A percentile compares a stretch with the other conserved stretches of the same genome.
phyloP scores from a whole-genome alignment of 2,113 vertebrate genomes.

The Potamarius usumacintae region DNA sequence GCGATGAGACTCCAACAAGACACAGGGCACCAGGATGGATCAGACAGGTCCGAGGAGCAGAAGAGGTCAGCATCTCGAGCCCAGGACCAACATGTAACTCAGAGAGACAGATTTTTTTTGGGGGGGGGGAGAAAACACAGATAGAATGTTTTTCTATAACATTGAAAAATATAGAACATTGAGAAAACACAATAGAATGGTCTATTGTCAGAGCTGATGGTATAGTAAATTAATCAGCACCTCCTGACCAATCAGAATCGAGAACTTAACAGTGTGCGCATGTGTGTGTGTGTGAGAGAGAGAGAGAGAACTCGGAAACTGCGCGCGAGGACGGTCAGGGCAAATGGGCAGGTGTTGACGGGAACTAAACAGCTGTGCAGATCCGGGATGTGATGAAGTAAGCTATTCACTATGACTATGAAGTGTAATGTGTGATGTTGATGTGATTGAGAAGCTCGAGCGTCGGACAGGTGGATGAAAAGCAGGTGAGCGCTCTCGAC shows the following conservation, averaged over 20 bases:
- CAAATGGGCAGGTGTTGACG: too few relatives aligned
- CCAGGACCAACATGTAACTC: too few relatives aligned
- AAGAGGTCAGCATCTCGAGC: too few relatives aligned
- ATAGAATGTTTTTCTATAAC: too few relatives aligned
- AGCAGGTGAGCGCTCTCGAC: constrained; percentile 3
- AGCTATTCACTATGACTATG: too few relatives aligned
- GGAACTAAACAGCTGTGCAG: not conserved
- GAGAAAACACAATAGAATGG: too few relatives aligned
- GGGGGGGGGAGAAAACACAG: too few relatives aligned
- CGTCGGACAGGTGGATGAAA: not conserved
- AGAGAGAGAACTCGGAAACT: not conserved
- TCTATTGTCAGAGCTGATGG: not conserved
- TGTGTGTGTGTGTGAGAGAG: not conserved
- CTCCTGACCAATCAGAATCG: not conserved
- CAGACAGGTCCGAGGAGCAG: too few relatives aligned
- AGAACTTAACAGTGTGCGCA: not conserved
- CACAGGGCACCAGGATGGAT: too few relatives aligned
- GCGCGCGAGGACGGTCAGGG: not conserved
- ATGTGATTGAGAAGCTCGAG: not conserved
- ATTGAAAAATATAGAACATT: too few relatives aligned
- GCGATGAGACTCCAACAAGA: too few relatives aligned
- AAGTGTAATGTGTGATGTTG: not conserved
- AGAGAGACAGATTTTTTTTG: too few relatives aligned
- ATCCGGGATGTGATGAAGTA: not conserved
- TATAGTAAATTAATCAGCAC: not conserved